phyloP scores from a whole-genome alignment of 2,113 vertebrate species.

The Morone saxatilis region DNA sequence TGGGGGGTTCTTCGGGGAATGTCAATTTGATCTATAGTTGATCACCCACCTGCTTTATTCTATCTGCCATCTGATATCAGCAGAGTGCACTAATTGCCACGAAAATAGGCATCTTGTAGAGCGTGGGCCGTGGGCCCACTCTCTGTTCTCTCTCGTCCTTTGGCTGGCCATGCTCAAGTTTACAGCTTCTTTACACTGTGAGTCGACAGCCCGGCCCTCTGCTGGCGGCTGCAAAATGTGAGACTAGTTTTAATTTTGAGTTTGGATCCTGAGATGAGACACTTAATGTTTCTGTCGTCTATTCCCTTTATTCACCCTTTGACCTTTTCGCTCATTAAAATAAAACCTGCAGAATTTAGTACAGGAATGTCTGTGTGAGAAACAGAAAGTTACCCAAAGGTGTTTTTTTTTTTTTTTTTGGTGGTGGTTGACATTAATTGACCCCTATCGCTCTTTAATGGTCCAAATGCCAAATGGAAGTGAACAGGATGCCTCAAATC shows the following conservation, averaged over 20 bases:
- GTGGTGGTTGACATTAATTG: constrained; percentile 20
- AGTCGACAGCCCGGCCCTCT: background rate
- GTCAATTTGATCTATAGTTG: constrained; percentile 43
- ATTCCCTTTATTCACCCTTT: background rate
- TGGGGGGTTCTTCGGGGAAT: constrained; percentile 26
- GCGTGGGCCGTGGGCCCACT: background rate
- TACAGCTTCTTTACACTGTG: constrained; percentile 1
- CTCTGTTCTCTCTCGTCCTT: constrained; percentile 4
- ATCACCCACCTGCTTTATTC: background rate
- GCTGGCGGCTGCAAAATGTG: background rate
- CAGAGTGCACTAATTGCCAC: constrained; percentile 46
- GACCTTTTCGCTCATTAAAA: background rate
- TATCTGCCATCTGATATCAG: constrained; percentile 4
- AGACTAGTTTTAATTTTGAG: background rate
- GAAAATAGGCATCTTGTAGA: constrained; percentile 27
- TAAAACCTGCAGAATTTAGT: constrained; percentile 1
- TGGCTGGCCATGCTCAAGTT: constrained; percentile 23
- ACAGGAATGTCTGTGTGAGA: background rate
- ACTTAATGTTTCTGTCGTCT: background rate
- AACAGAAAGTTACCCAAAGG: constrained; percentile 4
- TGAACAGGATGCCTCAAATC: constrained; percentile 30
- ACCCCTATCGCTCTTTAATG: constrained; percentile 31
- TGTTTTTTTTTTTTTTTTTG: background rate
- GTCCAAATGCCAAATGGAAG: constrained; percentile 17
- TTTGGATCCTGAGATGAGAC: background rate